phyloP scores from a whole-genome alignment of 2,888 invertebrate genomes.

The Chloroclysta siterata region DNA sequence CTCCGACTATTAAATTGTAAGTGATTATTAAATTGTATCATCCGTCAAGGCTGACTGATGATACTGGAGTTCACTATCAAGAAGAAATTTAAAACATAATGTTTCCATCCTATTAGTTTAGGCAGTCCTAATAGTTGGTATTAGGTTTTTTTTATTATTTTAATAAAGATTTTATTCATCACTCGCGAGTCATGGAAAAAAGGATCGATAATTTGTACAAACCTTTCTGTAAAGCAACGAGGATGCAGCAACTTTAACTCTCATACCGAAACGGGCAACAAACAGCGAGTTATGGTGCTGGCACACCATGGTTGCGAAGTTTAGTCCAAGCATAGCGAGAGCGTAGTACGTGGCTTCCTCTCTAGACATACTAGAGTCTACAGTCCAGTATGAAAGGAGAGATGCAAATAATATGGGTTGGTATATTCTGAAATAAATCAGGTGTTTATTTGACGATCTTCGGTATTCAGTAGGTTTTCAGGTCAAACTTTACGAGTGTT shows the following conservation, averaged over 20 bases:
- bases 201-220: slow-evolving; percentile 31
- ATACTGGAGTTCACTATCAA: too few relatives aligned
- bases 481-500: not conserved
- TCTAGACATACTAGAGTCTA: slow-evolving; percentile 58
- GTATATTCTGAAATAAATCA: slow-evolving; percentile 64
- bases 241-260: slow-evolving; percentile 88
- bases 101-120: too few relatives aligned
- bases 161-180: too few relatives aligned
- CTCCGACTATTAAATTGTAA: too few relatives aligned
- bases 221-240: slow-evolving; percentile 92
- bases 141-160: too few relatives aligned
- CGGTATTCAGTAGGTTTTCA: not conserved
- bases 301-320: slow-evolving; percentile 82
- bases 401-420: slow-evolving; percentile 83
- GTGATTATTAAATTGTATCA: too few relatives aligned
- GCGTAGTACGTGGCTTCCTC: slow-evolving; percentile 85
- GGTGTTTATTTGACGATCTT: not conserved
- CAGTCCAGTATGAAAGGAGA: slow-evolving; percentile 81
- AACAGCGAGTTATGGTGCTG: slow-evolving; percentile 90
- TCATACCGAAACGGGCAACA: slow-evolving; percentile 87
- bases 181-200: too few relatives aligned
- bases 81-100: too few relatives aligned
- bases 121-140: too few relatives aligned
- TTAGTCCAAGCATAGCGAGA: slow-evolving; percentile 76
- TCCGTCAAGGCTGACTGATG: too few relatives aligned